A percentile compares a stretch with the other conserved stretches of the same genome.
These are phyloP conservation scores for Halictus quadricinctus DNA, from an alignment of 2,888 invertebrate species.

Conservation along the genomic window DNA sequence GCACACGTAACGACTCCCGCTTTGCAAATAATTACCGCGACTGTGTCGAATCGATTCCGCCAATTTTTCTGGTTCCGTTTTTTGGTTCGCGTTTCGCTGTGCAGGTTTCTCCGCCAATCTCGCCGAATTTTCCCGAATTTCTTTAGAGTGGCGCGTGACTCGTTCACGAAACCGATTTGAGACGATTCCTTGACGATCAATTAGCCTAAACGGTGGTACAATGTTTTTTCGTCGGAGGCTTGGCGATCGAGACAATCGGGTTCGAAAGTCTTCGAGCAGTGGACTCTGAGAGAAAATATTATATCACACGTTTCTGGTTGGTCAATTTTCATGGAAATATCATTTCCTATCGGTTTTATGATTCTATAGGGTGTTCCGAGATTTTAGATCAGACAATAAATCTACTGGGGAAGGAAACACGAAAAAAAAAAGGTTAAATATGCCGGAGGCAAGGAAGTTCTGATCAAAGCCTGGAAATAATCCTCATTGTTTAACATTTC, in stretches of 20 bases:
- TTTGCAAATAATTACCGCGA: slow-evolving; percentile 57
- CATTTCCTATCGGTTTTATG: background rate
- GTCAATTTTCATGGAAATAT: background rate
- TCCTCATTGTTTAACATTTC: background rate
- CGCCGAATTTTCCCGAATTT: background rate
- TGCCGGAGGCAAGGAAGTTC: background rate
- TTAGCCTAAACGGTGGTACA: background rate
- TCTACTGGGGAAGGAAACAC: background rate
- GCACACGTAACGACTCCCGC: slow-evolving; percentile 48
- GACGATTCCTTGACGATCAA: background rate
- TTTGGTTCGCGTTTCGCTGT: slow-evolving; percentile 7
- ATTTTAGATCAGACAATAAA: background rate
- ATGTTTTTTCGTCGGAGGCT: background rate
- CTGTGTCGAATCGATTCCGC: slow-evolving; percentile 27
- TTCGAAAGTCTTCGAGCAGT: too few relatives aligned
- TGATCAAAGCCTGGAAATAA: background rate
- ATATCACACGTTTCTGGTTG: background rate
- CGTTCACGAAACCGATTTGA: background rate
- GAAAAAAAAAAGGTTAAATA: background rate
- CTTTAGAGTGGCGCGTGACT: background rate
- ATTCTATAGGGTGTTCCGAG: background rate
- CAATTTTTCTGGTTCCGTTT: background rate
- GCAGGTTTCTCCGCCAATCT: slow-evolving; percentile 15
- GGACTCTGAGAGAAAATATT: background rate
- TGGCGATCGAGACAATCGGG: background rate